Percentiles rank a stretch among this genome's conserved stretches.
phyloP scores from a whole-genome alignment of 2,113 vertebrate genomes.

The Theristicus caerulescens region DNA sequence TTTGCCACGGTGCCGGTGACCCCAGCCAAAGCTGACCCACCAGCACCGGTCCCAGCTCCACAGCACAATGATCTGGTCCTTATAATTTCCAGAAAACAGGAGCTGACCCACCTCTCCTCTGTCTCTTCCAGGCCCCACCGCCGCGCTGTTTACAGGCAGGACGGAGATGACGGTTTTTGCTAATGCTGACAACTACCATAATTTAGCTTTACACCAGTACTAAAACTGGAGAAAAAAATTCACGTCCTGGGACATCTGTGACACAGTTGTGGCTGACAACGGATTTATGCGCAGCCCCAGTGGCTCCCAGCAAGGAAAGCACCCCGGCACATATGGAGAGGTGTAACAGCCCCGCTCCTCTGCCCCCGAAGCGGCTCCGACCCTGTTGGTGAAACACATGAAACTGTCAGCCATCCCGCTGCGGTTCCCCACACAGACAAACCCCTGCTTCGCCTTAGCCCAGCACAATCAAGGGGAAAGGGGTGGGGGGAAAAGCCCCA shows the following conservation, averaged over 20 bases:
- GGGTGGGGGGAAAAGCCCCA: not conserved
- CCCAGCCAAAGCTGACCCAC: accelerated
- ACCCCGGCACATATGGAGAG: accelerated
- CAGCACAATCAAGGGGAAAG: accelerated
- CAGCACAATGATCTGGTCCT: not conserved
- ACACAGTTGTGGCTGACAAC: accelerated
- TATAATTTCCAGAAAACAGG: not conserved
- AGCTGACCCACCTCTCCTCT: not conserved
- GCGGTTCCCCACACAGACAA: not conserved
- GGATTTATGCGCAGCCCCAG: not conserved
- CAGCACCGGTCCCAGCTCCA: not conserved
- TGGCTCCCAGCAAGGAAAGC: not conserved
- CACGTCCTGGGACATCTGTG: slow-evolving; percentile 21
- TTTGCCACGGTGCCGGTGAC: accelerated
- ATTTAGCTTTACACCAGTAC: slow-evolving; percentile 8
- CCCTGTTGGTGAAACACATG: accelerated
- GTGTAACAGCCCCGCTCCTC: not conserved
- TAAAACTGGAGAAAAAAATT: not conserved
- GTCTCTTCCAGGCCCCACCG: accelerated
- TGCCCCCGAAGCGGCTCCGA: accelerated
- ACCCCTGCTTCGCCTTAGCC: accelerated
- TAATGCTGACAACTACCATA: slow-evolving; percentile 1
- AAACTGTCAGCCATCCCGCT: accelerated
- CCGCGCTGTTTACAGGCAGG: not conserved
- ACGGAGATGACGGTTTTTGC: not conserved